Percentiles rank a stretch among this genome's conserved stretches.
Conservation (phyloP, 2,797 vertebrate genomes). For the Cirrhinus molitorella region DNA sequence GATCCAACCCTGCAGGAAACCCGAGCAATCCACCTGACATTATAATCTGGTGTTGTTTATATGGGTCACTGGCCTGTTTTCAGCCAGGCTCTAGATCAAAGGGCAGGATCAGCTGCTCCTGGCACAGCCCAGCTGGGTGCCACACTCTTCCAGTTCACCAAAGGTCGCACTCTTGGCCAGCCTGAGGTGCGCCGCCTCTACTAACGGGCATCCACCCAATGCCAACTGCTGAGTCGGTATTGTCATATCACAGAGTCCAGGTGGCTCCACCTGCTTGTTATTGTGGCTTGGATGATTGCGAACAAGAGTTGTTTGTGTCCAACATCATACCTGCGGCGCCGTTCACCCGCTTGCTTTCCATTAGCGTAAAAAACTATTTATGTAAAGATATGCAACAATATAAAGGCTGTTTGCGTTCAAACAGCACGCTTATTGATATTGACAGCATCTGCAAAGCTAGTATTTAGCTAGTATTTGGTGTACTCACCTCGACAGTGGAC, state of each 20-base stretch:
- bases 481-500: slow-evolving; percentile 93
- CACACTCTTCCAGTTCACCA: slow-evolving; percentile 67
- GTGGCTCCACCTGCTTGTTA: slow-evolving; percentile 72
- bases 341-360: slow-evolving; percentile 61
- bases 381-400: slow-evolving; percentile 30
- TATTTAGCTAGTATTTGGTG: not conserved
- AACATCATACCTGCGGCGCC: slow-evolving; percentile 70
- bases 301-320: slow-evolving; percentile 71
- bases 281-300: slow-evolving; percentile 61
- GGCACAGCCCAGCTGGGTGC: slow-evolving; percentile 65
- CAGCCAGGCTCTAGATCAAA: slow-evolving; percentile 59
- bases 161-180: slow-evolving; percentile 66
- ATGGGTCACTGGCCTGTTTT: slow-evolving; percentile 56
- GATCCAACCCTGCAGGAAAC: slow-evolving; percentile 15
- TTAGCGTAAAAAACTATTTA: slow-evolving; percentile 54
- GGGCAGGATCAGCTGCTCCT: slow-evolving; percentile 55
- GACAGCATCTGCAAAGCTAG: slow-evolving; percentile 5
- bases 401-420: not conserved
- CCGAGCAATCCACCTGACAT: slow-evolving; percentile 47
- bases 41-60: slow-evolving; percentile 50
- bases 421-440: not conserved
- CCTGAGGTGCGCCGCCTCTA: slow-evolving; percentile 19
- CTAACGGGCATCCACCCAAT: slow-evolving; percentile 66
- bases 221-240: slow-evolving; percentile 62
- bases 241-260: slow-evolving; percentile 70